Percentiles rank a stretch among this genome's conserved stretches.
Conservation (phyloP, 2,113 vertebrate genomes). For the Apteryx mantelli region DNA sequence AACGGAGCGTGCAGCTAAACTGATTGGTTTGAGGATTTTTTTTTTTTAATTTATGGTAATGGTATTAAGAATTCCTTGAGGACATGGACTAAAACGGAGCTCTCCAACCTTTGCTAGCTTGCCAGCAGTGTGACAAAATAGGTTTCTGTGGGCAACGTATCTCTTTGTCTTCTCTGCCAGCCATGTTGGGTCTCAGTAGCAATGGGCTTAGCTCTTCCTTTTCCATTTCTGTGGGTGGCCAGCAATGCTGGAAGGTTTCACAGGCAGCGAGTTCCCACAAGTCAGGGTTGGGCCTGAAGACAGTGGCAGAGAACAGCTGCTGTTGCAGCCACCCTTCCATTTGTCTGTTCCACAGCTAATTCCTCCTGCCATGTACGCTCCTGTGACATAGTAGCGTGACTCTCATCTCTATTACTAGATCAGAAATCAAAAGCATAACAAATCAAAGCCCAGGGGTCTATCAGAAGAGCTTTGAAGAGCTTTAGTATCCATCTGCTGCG, state of each 20-base stretch:
- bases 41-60: not conserved
- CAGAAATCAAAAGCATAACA: slow-evolving; percentile 57
- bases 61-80: slow-evolving; percentile 13
- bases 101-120: not conserved
- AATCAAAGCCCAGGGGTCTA: not conserved
- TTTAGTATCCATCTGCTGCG: not conserved
- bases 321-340: not conserved
- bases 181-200: not conserved
- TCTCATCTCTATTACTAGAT: not conserved
- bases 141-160: not conserved
- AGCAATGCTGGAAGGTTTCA: not conserved
- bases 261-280: not conserved
- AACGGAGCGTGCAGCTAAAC: not conserved
- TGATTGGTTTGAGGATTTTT: not conserved
- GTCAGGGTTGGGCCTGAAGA: not conserved
- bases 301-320: not conserved
- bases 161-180: not conserved
- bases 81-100: not conserved
- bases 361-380: not conserved
- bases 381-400: slow-evolving; percentile 2
- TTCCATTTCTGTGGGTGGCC: not conserved
- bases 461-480: slow-evolving; percentile 40
- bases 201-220: not conserved
- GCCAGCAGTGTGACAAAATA: not conserved
- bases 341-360: not conserved